Evolutionary conservation across 2,113 vertebrate species (phyloP).

Genomic region (Mola mola): DNA sequence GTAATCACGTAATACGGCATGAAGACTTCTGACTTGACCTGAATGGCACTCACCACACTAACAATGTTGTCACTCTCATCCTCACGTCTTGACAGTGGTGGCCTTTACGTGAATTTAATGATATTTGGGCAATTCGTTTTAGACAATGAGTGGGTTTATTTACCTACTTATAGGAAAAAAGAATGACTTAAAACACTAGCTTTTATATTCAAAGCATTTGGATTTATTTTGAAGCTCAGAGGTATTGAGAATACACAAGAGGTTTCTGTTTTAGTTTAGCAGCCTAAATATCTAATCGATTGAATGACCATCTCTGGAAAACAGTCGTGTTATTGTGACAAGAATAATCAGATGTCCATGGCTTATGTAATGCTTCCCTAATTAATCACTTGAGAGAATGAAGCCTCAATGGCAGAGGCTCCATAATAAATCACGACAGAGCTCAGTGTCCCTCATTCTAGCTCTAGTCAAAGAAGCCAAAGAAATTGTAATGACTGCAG

Average conservation of each 20-base stretch:
- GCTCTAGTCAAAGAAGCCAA: constrained; percentile 37
- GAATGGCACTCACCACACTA: constrained; percentile 44
- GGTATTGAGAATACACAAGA: not conserved
- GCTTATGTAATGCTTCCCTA: constrained; percentile 56
- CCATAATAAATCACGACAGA: constrained; percentile 47
- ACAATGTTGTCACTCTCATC: constrained; percentile 46
- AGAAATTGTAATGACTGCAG: constrained; percentile 42
- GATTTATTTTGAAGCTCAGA: constrained; percentile 19
- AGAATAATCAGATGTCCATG: constrained; percentile 26
- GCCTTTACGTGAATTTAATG: constrained; percentile 31
- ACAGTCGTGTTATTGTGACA: constrained; percentile 46
- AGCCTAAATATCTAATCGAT: constrained; percentile 30
- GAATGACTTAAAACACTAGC: not conserved
- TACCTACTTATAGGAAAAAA: constrained; percentile 16
- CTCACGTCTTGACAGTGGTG: constrained; percentile 24
- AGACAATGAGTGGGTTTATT: constrained; percentile 31
- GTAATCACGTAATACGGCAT: constrained; percentile 73
- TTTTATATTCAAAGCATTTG: constrained; percentile 9
- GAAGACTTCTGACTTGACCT: constrained; percentile 72
- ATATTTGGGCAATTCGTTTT: constrained; percentile 32
- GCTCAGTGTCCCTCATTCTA: constrained; percentile 32
- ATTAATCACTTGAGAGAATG: constrained; percentile 50
- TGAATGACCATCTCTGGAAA: constrained; percentile 24
- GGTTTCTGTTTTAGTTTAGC: not conserved
- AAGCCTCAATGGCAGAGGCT: constrained; percentile 36